These are phyloP conservation scores for Ornithoptera alexandrae DNA, from an alignment of 2,888 invertebrate genomes.

Conservation along the genomic window DNA sequence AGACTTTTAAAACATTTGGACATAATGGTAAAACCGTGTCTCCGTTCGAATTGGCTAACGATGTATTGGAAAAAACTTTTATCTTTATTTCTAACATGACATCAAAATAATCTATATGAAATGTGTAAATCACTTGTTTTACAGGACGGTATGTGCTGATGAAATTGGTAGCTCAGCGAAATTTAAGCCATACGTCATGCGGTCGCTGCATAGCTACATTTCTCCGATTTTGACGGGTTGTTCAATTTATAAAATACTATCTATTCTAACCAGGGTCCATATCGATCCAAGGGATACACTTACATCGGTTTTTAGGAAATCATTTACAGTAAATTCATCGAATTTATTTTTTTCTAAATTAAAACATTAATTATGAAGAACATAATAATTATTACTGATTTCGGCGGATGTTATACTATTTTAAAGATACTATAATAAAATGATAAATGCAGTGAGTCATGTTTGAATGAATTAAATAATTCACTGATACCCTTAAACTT, in stretches of 20 bases:
- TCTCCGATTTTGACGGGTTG: conserved; percentile 42
- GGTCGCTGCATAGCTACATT: conserved; percentile 42
- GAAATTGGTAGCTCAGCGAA: conserved; percentile 62
- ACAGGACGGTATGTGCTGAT: conserved; percentile 62
- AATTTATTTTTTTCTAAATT: background rate
- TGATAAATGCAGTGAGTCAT: too few species aligned
- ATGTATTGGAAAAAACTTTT: too few species aligned
- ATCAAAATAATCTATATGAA: background rate
- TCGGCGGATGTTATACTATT: too few species aligned
- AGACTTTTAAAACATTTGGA: too few species aligned
- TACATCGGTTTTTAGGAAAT: background rate
- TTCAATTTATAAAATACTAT: conserved; percentile 30
- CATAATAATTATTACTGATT: background rate
- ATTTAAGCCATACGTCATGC: conserved; percentile 64
- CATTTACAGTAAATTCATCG: too few species aligned
- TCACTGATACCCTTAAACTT: too few species aligned
- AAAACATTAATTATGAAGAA: background rate
- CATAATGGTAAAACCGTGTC: too few species aligned
- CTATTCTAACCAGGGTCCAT: conserved; percentile 12
- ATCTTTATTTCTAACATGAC: background rate
- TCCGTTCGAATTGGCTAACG: too few species aligned
- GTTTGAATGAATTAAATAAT: too few species aligned
- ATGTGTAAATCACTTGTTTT: conserved; percentile 28
- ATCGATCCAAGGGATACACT: conserved; percentile 5
- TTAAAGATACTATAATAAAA: too few species aligned